phyloP scores from a whole-genome alignment of 2,888 invertebrate genomes.

The Bellardia bayeri region DNA sequence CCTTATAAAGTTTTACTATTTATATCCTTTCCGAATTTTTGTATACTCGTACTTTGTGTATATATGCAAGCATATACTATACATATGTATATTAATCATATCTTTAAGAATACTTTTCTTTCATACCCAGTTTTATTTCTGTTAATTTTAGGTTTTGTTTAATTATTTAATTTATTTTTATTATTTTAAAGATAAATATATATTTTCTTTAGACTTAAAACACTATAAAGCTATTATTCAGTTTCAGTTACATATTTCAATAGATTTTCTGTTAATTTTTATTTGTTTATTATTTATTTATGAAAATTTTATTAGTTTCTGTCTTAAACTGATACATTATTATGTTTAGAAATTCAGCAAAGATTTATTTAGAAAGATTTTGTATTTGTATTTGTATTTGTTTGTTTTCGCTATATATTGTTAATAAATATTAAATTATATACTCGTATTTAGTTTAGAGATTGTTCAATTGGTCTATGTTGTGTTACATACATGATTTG shows the following conservation, averaged over 20 bases:
- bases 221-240: slow-evolving; percentile 82
- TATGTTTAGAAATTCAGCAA: slow-evolving; percentile 66
- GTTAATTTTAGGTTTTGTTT: slow-evolving; percentile 20
- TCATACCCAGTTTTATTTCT: slow-evolving; percentile 4
- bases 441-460: slow-evolving; percentile 64
- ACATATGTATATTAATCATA: too few species aligned
- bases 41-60: too few species aligned
- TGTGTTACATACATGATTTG: slow-evolving; percentile 62
- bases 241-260: slow-evolving; percentile 77
- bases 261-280: slow-evolving; percentile 30
- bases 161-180: slow-evolving; percentile 21
- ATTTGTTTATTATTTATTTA: slow-evolving; percentile 28
- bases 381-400: neutral
- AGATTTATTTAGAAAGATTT: slow-evolving; percentile 48
- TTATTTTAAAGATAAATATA: slow-evolving; percentile 35
- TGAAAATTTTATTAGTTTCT: slow-evolving; percentile 18
- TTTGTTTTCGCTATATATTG: slow-evolving; percentile 21
- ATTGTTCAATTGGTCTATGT: slow-evolving; percentile 72
- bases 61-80: too few species aligned
- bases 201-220: slow-evolving; percentile 76
- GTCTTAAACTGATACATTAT: slow-evolving; percentile 44
- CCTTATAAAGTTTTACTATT: too few species aligned
- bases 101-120: neutral
- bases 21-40: too few species aligned
- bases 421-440: slow-evolving; percentile 36